Conservation (phyloP, 2,113 vertebrate genomes). For the Gymnobelideus leadbeateri region DNA sequence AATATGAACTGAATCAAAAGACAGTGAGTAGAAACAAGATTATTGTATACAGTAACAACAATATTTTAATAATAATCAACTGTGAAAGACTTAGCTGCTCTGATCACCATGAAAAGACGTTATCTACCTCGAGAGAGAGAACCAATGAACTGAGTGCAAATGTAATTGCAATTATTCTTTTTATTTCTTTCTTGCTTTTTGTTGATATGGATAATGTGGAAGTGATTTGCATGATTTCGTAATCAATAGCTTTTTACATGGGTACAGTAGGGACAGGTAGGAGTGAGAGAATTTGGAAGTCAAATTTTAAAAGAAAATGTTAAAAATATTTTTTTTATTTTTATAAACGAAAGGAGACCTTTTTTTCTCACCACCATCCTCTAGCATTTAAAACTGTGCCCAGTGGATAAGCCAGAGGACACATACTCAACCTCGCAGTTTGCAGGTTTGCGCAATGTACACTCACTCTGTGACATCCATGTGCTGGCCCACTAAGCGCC, state of each 20-base stretch:
- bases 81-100: not conserved
- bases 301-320: not conserved
- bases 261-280: not conserved
- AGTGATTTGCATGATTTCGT: not conserved
- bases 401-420: not conserved
- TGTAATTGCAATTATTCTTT: not conserved
- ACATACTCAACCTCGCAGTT: slow-evolving; percentile 41
- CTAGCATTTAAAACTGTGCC: slow-evolving; percentile 62
- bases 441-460: slow-evolving; percentile 51
- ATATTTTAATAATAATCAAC: not conserved
- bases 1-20: not conserved
- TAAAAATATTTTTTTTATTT: not conserved
- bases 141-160: not conserved
- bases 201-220: not conserved
- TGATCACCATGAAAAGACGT: not conserved
- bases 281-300: not conserved
- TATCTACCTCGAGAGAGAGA: not conserved
- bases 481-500: slow-evolving; percentile 47
- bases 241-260: not conserved
- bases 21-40: not conserved
- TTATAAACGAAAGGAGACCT: slow-evolving; percentile 44
- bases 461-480: slow-evolving; percentile 53
- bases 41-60: not conserved
- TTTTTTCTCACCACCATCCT: slow-evolving; percentile 71
- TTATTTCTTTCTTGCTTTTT: not conserved